phyloP scores from a whole-genome alignment of 2,113 vertebrate species.

The Salvelinus alpinus region DNA sequence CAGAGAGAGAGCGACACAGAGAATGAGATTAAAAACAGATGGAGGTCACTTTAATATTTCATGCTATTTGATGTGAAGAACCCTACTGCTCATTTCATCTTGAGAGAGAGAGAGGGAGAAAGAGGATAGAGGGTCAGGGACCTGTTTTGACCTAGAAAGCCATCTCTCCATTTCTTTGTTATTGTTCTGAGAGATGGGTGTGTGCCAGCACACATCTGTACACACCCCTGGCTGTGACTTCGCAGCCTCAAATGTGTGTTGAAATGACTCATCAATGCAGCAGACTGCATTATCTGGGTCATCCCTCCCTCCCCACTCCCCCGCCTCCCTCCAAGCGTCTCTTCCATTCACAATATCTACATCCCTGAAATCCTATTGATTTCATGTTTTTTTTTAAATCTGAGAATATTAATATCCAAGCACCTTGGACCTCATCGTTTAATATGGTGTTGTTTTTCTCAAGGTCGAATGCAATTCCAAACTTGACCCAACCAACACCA shows the following conservation, averaged over 20 bases:
- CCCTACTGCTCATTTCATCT: not conserved
- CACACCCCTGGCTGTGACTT: conserved; percentile 13
- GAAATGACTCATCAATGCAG: conserved; percentile 73
- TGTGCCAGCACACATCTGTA: not conserved
- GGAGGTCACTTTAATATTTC: conserved; percentile 46
- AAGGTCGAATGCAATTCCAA: conserved; percentile 97
- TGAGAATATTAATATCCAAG: not conserved
- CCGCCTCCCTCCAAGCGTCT: not conserved
- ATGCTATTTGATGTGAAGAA: not conserved
- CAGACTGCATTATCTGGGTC: conserved; percentile 63
- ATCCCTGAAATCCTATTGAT: not conserved
- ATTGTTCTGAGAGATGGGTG: not conserved
- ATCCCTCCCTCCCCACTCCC: conserved; percentile 16
- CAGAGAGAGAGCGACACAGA: no score
- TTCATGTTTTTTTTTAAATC: not conserved
- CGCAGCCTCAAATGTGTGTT: conserved; percentile 12
- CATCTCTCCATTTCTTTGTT: not conserved
- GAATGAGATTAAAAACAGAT: conserved; percentile 33
- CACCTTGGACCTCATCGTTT: no score
- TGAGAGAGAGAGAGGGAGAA: not conserved
- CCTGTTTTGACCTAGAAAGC: not conserved
- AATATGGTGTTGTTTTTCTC: not conserved
- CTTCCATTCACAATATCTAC: not conserved
- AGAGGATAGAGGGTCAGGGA: not conserved
- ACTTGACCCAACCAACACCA: conserved; percentile 94